A percentile compares a stretch with the other conserved stretches of the same genome.
These are phyloP conservation scores for Gobius niger DNA, from an alignment of 2,113 vertebrate genomes.

Conservation along the genomic window DNA sequence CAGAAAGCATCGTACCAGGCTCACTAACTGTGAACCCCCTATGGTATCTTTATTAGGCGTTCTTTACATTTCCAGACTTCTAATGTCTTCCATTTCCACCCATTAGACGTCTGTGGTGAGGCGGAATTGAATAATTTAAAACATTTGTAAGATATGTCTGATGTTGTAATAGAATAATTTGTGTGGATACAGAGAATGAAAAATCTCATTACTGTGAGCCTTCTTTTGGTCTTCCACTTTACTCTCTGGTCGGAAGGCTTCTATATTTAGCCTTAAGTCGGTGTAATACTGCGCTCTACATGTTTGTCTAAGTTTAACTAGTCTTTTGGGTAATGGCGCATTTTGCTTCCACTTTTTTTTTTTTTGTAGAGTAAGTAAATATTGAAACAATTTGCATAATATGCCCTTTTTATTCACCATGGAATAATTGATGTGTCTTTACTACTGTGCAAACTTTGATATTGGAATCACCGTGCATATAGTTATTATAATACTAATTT, in stretches of 20 bases:
- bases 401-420: constrained; percentile 66
- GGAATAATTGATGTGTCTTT: constrained; percentile 73
- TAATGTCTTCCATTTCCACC: constrained; percentile 63
- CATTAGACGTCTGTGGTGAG: constrained; percentile 58
- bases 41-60: constrained; percentile 62
- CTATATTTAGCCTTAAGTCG: constrained; percentile 70
- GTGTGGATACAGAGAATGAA: constrained; percentile 43
- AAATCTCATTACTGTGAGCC: constrained; percentile 43
- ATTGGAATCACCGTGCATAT: constrained; percentile 67
- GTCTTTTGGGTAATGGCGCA: constrained; percentile 73
- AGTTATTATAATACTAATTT: constrained; percentile 55
- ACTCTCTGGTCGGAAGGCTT: constrained; percentile 27
- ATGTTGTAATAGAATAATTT: constrained; percentile 66
- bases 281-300: constrained; percentile 54
- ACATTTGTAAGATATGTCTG: constrained; percentile 65
- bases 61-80: constrained; percentile 54
- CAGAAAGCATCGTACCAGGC: constrained; percentile 57
- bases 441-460: constrained; percentile 70
- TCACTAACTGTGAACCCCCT: constrained; percentile 48
- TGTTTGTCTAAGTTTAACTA: constrained; percentile 74
- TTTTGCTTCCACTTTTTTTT: constrained; percentile 67
- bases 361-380: constrained; percentile 66
- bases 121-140: constrained; percentile 69
- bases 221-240: constrained; percentile 16
- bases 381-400: constrained; percentile 76